A percentile compares a stretch with the other conserved stretches of the same genome.
Evolutionary conservation across 2,888 invertebrate genomes (phyloP).

Genomic region (Pachydiplax longipennis): DNA sequence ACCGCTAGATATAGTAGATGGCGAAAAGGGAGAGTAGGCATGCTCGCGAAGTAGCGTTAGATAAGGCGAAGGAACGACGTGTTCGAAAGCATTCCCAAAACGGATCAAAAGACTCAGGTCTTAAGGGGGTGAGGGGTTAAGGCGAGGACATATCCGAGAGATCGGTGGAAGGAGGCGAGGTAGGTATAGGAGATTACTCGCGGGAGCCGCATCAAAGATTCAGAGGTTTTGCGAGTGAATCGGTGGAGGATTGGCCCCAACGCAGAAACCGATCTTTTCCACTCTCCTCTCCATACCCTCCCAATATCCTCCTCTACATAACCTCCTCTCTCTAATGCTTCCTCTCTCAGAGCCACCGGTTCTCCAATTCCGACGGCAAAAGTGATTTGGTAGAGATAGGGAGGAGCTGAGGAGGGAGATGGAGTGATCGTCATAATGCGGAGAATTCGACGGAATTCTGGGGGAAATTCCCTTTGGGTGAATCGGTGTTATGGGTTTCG

Average conservation of each 20-base stretch:
- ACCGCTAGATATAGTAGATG: not conserved
- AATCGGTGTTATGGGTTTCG: slow-evolving; percentile 16
- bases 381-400: slow-evolving; percentile 29
- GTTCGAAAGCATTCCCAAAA: not conserved
- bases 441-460: slow-evolving; percentile 39
- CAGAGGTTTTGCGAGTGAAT: slow-evolving; percentile 25
- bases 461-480: not conserved
- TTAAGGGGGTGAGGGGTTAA: not conserved
- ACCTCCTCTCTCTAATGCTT: not conserved
- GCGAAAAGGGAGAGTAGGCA: not conserved
- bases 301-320: not conserved
- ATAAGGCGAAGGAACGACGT: not conserved
- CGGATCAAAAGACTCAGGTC: not conserved
- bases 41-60: not conserved
- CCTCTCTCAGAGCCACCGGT: not conserved
- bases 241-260: slow-evolving; percentile 5
- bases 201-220: slow-evolving; percentile 32
- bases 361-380: slow-evolving; percentile 43
- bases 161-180: not conserved
- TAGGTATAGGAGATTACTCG: not conserved
- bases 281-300: not conserved
- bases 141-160: slow-evolving; percentile 2
- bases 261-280: slow-evolving; percentile 2
- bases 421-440: slow-evolving; percentile 43
- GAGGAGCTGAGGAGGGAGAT: slow-evolving; percentile 15